phyloP scores from a whole-genome alignment of 1,140 invertebrate species.

The Brachionus asplanchnoidis region DNA sequence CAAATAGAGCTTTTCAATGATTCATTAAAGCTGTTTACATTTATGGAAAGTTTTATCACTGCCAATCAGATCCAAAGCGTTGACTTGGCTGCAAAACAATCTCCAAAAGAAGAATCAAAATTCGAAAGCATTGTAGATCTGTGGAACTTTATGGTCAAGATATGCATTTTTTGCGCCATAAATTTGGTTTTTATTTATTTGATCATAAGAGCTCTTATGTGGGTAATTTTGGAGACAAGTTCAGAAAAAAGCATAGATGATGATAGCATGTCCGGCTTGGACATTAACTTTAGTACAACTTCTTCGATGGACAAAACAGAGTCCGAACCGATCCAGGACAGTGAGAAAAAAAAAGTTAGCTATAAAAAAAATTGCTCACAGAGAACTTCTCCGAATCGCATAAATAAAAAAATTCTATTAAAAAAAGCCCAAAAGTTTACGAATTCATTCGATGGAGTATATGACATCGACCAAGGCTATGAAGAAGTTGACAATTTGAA shows the following conservation, averaged over 20 bases:
- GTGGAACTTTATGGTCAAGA: constrained; percentile 17
- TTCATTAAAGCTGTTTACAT: not conserved
- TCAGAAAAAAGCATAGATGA: not conserved
- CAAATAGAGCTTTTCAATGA: not conserved
- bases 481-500: not conserved
- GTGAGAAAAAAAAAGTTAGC: not conserved
- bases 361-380: not conserved
- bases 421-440: not conserved
- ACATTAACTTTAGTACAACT: not conserved
- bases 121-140: not conserved
- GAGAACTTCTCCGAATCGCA: not conserved
- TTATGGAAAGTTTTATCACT: not conserved
- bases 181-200: constrained; percentile 24
- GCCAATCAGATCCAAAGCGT: not conserved
- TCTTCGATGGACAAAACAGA: not conserved
- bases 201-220: not conserved
- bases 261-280: not conserved
- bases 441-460: not conserved
- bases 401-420: not conserved
- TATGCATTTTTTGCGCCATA: not conserved
- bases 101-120: not conserved
- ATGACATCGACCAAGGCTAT: not conserved
- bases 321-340: not conserved
- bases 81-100: not conserved
- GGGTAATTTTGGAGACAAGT: not conserved